Conservation (phyloP, 2,888 invertebrate species). For the Microctonus hyperodae region DNA sequence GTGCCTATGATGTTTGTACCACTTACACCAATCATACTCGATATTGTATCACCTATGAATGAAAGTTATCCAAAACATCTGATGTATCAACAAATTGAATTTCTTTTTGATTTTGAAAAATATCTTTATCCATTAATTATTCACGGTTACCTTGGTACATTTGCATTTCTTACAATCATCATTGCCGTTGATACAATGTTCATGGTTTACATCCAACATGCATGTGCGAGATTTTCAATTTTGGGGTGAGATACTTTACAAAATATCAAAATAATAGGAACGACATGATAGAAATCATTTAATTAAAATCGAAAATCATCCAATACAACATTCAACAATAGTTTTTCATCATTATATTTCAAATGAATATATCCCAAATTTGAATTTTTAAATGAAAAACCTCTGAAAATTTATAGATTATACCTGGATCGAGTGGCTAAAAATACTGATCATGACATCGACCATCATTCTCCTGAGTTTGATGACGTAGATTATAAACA, state of each 20-base stretch:
- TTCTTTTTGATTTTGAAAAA: constrained; percentile 40
- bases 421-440: constrained; percentile 26
- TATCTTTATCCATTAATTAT: constrained; percentile 41
- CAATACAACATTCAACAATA: background rate
- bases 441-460: background rate
- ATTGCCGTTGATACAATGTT: constrained; percentile 41
- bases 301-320: background rate
- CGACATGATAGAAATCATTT: background rate
- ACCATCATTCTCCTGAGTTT: background rate
- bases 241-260: constrained; percentile 36
- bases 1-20: constrained; percentile 39
- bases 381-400: background rate
- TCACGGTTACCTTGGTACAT: constrained; percentile 41
- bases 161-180: constrained; percentile 37
- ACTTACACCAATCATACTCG: constrained; percentile 34
- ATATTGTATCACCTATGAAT: constrained; percentile 33
- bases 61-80: constrained; percentile 34
- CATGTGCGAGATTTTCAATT: constrained; percentile 40
- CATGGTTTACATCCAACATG: constrained; percentile 42
- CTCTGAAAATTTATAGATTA: constrained; percentile 26
- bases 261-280: background rate
- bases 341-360: background rate
- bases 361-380: background rate
- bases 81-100: constrained; percentile 43
- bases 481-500: constrained; percentile 28